These are phyloP conservation scores for Vanacampus margaritifer DNA, from an alignment of 2,113 vertebrate genomes.

Conservation along the genomic window DNA sequence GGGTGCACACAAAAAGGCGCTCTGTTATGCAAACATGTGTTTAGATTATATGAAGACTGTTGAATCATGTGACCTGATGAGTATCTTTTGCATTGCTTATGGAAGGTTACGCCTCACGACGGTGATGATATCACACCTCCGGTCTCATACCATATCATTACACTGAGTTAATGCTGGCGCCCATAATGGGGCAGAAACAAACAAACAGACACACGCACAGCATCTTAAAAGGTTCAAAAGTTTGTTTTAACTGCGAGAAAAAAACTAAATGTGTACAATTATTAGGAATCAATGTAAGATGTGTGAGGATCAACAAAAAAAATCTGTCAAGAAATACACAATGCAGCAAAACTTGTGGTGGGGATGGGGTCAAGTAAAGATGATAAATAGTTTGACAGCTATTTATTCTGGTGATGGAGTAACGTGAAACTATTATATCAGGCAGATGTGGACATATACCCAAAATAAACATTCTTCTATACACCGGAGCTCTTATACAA, in stretches of 20 bases:
- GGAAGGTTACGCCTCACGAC: neutral
- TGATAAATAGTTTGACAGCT: constrained; percentile 22
- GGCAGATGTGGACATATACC: constrained; percentile 10
- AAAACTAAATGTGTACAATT: neutral
- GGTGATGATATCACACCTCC: neutral
- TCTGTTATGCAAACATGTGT: neutral
- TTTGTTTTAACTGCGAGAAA: neutral
- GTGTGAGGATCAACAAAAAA: neutral
- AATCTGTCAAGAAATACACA: constrained; percentile 20
- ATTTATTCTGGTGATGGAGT: constrained; percentile 8
- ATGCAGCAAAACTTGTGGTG: neutral
- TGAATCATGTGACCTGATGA: neutral
- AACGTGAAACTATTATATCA: constrained; percentile 15
- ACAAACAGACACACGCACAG: neutral
- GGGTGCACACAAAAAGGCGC: neutral
- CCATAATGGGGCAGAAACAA: neutral
- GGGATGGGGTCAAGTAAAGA: neutral
- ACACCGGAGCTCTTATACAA: constrained; percentile 53
- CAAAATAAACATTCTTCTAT: constrained; percentile 16
- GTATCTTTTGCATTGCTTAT: too few relatives aligned
- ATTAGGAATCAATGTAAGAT: neutral
- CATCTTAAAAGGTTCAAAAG: neutral
- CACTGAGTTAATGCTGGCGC: neutral
- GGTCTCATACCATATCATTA: neutral
- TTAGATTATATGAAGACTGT: neutral